Evolutionary conservation across 2,888 invertebrate genomes (phyloP).

Genomic region (Pristionchus maxplancki): DNA sequence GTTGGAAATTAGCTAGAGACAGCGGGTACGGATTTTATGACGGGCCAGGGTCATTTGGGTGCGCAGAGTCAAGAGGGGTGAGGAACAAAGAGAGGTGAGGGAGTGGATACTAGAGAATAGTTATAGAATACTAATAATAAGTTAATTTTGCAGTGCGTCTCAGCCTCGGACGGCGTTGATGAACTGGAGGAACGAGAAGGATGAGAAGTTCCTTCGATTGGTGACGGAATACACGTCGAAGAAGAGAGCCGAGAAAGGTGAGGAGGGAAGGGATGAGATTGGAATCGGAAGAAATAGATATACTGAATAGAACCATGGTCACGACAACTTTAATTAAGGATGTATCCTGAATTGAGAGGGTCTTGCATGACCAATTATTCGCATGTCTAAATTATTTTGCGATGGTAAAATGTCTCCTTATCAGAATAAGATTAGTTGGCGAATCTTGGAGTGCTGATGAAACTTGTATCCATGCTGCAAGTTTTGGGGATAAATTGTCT

Average conservation of each 20-base stretch:
- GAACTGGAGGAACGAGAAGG: constrained; percentile 91
- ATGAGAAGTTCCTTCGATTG: constrained; percentile 90
- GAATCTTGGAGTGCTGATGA: too few relatives aligned
- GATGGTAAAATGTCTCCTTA: too few relatives aligned
- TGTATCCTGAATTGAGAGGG: too few relatives aligned
- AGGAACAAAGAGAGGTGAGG: constrained; percentile 66
- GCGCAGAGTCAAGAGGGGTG: neutral
- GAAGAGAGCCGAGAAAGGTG: neutral
- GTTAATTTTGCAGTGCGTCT: constrained; percentile 83
- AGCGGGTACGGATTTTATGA: neutral
- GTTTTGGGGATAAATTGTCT: neutral
- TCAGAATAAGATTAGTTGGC: too few relatives aligned
- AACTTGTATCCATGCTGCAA: too few relatives aligned
- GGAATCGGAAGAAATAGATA: too few relatives aligned
- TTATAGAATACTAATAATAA: neutral
- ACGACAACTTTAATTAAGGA: too few relatives aligned
- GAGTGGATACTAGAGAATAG: neutral
- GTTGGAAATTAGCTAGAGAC: neutral
- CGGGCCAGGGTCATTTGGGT: neutral
- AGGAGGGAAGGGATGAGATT: neutral
- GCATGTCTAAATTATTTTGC: too few relatives aligned
- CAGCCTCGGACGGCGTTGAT: constrained; percentile 97
- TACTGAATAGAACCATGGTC: too few relatives aligned
- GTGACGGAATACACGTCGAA: constrained; percentile 87
- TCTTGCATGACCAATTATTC: too few relatives aligned